phyloP scores from a whole-genome alignment of 2,113 vertebrate species.

The Microtus ochrogaster region DNA sequence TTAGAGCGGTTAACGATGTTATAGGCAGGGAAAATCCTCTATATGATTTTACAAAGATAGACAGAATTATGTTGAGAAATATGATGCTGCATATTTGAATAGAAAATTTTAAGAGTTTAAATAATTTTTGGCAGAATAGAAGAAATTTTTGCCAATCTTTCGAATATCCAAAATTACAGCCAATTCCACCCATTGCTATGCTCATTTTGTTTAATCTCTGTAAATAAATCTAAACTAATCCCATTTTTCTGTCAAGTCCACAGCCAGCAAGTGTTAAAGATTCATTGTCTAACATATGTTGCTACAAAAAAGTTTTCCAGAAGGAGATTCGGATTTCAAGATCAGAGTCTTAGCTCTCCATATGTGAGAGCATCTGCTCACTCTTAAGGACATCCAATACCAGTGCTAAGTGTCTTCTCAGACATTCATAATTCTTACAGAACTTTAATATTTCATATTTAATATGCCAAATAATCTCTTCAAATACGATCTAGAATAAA shows the following conservation, averaged over 20 bases:
- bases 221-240: slow-evolving; percentile 70
- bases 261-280: slow-evolving; percentile 71
- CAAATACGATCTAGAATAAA: neutral
- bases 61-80: slow-evolving; percentile 49
- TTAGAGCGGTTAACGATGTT: slow-evolving; percentile 35
- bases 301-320: slow-evolving; percentile 76
- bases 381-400: slow-evolving; percentile 59
- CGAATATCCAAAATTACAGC: slow-evolving; percentile 16
- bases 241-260: slow-evolving; percentile 70
- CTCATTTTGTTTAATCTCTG: slow-evolving; percentile 64
- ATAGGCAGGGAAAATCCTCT: neutral
- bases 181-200: slow-evolving; percentile 35
- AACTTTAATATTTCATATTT: slow-evolving; percentile 9
- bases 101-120: slow-evolving; percentile 21
- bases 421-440: slow-evolving; percentile 20
- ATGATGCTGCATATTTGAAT: neutral
- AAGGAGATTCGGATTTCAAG: slow-evolving; percentile 76
- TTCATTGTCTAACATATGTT: slow-evolving; percentile 77
- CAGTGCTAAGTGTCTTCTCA: slow-evolving; percentile 32
- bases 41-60: slow-evolving; percentile 58
- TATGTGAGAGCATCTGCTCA: slow-evolving; percentile 78
- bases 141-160: slow-evolving; percentile 3
- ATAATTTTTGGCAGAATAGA: neutral
- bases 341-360: slow-evolving; percentile 71
- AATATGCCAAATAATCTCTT: slow-evolving; percentile 8